phyloP scores from a whole-genome alignment of 2,113 vertebrate species.

The Psammodynastes pulverulentus region DNA sequence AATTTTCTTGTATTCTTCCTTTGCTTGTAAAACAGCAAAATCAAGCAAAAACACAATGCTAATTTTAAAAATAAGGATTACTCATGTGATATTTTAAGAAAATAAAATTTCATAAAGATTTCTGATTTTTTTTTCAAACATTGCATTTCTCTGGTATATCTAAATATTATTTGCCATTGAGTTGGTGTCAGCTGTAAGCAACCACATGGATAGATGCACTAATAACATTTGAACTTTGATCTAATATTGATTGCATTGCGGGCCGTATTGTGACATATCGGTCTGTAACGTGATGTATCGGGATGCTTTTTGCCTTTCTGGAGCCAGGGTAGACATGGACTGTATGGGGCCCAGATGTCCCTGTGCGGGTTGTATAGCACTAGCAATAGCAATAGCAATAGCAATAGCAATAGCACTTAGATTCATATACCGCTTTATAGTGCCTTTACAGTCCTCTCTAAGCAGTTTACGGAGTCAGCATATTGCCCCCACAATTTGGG shows the following conservation, averaged over 20 bases:
- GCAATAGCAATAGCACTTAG: no score
- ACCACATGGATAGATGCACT: neutral
- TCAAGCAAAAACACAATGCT: conserved; percentile 28
- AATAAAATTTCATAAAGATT: neutral
- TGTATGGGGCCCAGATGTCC: no score
- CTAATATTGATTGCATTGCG: neutral
- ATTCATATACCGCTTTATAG: no score
- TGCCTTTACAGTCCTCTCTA: no score
- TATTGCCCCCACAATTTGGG: no score
- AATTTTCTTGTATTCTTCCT: neutral
- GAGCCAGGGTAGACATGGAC: no score
- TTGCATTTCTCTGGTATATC: conserved; percentile 45
- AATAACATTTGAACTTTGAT: conserved; percentile 34
- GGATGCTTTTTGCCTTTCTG: no score
- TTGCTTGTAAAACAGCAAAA: neutral
- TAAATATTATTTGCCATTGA: conserved; percentile 39
- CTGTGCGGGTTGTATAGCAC: no score
- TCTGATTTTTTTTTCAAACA: conserved; percentile 10
- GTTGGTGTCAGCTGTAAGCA: neutral
- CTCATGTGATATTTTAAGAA: conserved; percentile 37
- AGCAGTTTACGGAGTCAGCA: no score
- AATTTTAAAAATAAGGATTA: conserved; percentile 56
- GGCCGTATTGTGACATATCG: no score
- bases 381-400: no score
- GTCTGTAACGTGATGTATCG: no score